Conservation (phyloP, 2,888 invertebrate genomes). For the Apodemia hepburni region DNA sequence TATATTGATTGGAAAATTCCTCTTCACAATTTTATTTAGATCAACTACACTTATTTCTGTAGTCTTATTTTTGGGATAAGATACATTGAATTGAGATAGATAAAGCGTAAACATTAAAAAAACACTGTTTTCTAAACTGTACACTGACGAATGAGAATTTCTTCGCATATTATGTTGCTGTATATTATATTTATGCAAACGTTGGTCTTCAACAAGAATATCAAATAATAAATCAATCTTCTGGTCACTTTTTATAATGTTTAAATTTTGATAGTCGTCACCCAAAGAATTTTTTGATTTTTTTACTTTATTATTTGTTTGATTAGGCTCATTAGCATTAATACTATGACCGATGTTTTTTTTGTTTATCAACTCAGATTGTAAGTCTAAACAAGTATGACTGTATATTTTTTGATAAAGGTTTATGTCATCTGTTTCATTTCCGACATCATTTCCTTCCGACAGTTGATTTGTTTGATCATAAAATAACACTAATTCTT, state of each 20-base stretch:
- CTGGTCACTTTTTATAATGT: conserved; percentile 25
- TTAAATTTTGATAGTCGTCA: conserved; percentile 21
- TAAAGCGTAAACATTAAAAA: conserved; percentile 57
- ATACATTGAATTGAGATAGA: conserved; percentile 30
- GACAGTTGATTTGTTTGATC: conserved; percentile 36
- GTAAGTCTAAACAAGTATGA: conserved; percentile 51
- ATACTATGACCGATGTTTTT: conserved; percentile 13
- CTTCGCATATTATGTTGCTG: conserved; percentile 45
- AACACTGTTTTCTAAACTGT: conserved; percentile 35
- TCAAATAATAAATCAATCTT: conserved; percentile 45
- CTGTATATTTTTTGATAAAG: conserved; percentile 1
- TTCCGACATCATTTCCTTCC: conserved; percentile 30
- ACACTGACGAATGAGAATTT: conserved; percentile 27
- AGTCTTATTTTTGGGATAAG: conserved; percentile 17
- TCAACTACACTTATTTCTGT: conserved; percentile 34
- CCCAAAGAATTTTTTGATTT: conserved; percentile 22
- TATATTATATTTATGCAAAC: conserved; percentile 49
- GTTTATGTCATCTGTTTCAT: conserved; percentile 47
- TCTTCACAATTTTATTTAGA: conserved; percentile 39
- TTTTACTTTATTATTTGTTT: conserved; percentile 26
- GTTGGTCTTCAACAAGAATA: conserved; percentile 46
- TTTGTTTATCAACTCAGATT: conserved; percentile 41
- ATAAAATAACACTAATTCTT: conserved; percentile 36
- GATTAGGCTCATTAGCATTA: conserved; percentile 18
- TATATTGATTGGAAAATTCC: conserved; percentile 46